Conservation (phyloP, 2,797 vertebrate genomes). For the Lates japonicus region DNA sequence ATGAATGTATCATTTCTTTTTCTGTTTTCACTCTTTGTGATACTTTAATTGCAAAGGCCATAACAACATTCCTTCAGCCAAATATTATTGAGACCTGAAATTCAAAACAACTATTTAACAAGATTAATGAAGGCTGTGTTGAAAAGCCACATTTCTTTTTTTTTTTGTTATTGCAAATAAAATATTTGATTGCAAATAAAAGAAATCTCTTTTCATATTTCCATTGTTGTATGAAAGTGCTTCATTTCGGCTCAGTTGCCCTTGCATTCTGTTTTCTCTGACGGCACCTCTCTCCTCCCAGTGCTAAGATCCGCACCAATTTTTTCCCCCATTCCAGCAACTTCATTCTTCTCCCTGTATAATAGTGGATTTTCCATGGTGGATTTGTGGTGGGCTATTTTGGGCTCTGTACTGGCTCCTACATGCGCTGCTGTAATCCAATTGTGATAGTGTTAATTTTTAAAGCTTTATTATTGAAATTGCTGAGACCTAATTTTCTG, state of each 20-base stretch:
- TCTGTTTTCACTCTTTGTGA: constrained; percentile 5
- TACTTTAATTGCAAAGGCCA: constrained; percentile 71
- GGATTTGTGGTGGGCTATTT: constrained; percentile 82
- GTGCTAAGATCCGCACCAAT: constrained; percentile 64
- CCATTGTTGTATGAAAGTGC: constrained; percentile 67
- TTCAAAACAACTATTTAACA: constrained; percentile 21
- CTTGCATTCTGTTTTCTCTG: constrained; percentile 64
- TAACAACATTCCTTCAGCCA: constrained; percentile 89
- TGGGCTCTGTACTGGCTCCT: constrained; percentile 69
- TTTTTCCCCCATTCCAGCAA: constrained; percentile 64
- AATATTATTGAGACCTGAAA: constrained; percentile 80
- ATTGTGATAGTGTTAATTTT: constrained; percentile 86
- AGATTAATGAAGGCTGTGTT: constrained; percentile 81
- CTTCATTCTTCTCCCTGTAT: constrained; percentile 78
- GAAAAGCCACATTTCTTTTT: constrained; percentile 82
- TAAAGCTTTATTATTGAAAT: constrained; percentile 87
- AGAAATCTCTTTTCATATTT: constrained; percentile 61
- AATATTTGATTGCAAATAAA: no score
- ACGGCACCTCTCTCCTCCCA: constrained; percentile 65
- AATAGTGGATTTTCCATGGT: constrained; percentile 83
- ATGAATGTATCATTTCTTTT: constrained; percentile 9
- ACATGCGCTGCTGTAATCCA: constrained; percentile 79
- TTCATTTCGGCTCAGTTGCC: constrained; percentile 62
- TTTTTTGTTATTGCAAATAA: constrained; percentile 87
- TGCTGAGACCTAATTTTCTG: constrained; percentile 84